Conservation (phyloP, 1,140 invertebrate genomes). For the Diorhabda elongata region DNA sequence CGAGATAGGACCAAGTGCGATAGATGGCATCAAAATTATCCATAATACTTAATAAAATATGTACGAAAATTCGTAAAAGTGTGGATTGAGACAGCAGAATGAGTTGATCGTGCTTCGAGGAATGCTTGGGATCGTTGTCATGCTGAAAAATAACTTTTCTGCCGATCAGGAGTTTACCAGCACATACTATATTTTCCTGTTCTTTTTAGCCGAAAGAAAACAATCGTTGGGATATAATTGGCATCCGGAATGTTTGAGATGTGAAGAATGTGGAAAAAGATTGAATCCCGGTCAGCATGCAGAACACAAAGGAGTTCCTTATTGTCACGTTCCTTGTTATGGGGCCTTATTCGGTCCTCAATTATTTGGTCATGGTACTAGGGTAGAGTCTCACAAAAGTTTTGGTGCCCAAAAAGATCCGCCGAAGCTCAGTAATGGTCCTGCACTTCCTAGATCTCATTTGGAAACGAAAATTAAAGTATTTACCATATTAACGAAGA, state of each 20-base stretch:
- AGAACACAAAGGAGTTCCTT: slow-evolving; percentile 88
- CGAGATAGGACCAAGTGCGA: too few species aligned
- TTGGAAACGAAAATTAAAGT: slow-evolving; percentile 74
- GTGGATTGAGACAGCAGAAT: not conserved
- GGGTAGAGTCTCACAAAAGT: slow-evolving; percentile 81
- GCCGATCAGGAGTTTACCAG: not conserved
- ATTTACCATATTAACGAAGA: not conserved
- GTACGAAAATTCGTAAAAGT: not conserved
- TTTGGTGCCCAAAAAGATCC: slow-evolving; percentile 66
- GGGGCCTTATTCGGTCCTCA: slow-evolving; percentile 82
- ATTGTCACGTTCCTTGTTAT: slow-evolving; percentile 88
- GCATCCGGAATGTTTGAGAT: slow-evolving; percentile 86
- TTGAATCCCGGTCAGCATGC: slow-evolving; percentile 84
- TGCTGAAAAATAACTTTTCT: not conserved
- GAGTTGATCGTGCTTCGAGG: slow-evolving; percentile 4
- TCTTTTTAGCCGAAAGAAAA: slow-evolving; percentile 77
- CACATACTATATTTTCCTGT: not conserved
- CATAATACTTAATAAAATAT: too few species aligned
- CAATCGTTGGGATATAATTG: slow-evolving; percentile 89
- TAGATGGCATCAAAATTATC: too few species aligned
- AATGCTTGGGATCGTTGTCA: not conserved
- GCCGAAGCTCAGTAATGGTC: slow-evolving; percentile 44
- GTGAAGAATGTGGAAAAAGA: slow-evolving; percentile 87
- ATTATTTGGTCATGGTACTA: slow-evolving; percentile 80
- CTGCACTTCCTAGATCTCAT: slow-evolving; percentile 58